Conservation (phyloP, 2,888 invertebrate genomes). For the Caradrina kadenii region DNA sequence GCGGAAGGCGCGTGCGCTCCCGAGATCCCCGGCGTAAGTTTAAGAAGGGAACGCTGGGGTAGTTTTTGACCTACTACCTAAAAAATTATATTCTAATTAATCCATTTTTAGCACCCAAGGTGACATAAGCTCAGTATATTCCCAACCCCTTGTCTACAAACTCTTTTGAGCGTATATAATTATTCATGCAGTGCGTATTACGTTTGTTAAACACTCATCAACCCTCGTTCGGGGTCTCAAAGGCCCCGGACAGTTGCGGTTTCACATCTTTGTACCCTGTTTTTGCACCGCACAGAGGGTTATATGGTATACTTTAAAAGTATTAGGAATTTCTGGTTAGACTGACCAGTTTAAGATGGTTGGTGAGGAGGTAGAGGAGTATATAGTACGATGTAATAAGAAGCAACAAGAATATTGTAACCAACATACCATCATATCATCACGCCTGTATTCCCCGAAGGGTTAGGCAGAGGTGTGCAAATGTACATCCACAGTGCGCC, state of each 20-base stretch:
- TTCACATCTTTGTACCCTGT: slow-evolving; percentile 65
- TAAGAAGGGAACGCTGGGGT: no score
- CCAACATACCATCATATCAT: no score
- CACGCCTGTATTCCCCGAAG: no score
- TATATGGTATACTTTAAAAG: slow-evolving; percentile 39
- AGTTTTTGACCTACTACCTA: background rate
- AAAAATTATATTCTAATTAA: background rate
- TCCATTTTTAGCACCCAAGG: slow-evolving; percentile 5
- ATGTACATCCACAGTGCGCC: no score
- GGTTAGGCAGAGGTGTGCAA: no score
- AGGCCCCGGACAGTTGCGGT: slow-evolving; percentile 67
- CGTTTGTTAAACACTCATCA: slow-evolving; percentile 59
- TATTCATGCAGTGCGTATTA: slow-evolving; percentile 63
- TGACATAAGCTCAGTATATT: slow-evolving; percentile 45
- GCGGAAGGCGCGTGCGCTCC: no score
- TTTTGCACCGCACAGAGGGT: slow-evolving; percentile 44
- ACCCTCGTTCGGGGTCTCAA: slow-evolving; percentile 62
- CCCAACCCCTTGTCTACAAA: slow-evolving; percentile 20
- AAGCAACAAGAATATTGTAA: no score
- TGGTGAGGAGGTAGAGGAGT: background rate
- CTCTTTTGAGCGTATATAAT: slow-evolving; percentile 56
- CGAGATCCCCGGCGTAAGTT: no score
- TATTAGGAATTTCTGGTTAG: slow-evolving; percentile 47
- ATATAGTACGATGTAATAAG: background rate
- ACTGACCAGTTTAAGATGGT: slow-evolving; percentile 18